Evolutionary conservation across 2,113 vertebrate species (phyloP).

Genomic region (Caranx melampygus): DNA sequence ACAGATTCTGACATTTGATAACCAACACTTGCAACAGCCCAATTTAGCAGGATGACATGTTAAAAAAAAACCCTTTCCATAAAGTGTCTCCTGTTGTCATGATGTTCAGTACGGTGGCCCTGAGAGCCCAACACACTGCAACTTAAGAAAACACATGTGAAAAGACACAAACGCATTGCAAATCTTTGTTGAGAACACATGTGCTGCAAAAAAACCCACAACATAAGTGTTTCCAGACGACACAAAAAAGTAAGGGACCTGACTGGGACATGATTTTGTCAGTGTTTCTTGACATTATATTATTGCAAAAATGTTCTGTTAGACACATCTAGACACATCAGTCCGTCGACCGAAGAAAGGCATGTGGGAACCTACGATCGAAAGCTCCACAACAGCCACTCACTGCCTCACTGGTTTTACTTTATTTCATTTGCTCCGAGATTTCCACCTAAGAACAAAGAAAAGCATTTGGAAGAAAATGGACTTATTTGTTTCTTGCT

Average conservation of each 20-base stretch:
- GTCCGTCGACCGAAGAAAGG: not conserved
- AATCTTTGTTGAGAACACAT: too few relatives aligned
- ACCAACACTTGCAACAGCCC: not conserved
- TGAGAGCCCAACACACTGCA: too few relatives aligned
- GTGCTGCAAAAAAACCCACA: too few relatives aligned
- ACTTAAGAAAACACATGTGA: too few relatives aligned
- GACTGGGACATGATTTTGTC: too few relatives aligned
- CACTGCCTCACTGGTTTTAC: not conserved
- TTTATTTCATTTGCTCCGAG: not conserved
- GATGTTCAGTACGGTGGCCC: not conserved
- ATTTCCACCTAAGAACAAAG: not conserved
- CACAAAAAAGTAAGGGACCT: too few relatives aligned
- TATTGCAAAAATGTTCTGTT: too few relatives aligned
- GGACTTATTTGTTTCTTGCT: not conserved
- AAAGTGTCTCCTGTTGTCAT: not conserved
- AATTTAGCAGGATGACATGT: not conserved
- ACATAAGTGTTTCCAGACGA: too few relatives aligned
- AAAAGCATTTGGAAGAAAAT: not conserved
- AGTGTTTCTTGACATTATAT: too few relatives aligned
- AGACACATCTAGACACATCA: not conserved
- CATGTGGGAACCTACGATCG: not conserved
- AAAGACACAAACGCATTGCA: too few relatives aligned
- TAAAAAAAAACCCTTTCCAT: not conserved
- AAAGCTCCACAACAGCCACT: not conserved
- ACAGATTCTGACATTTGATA: constrained; percentile 6